Conservation (phyloP, 2,797 vertebrate species). For the Vultur gryphus region DNA sequence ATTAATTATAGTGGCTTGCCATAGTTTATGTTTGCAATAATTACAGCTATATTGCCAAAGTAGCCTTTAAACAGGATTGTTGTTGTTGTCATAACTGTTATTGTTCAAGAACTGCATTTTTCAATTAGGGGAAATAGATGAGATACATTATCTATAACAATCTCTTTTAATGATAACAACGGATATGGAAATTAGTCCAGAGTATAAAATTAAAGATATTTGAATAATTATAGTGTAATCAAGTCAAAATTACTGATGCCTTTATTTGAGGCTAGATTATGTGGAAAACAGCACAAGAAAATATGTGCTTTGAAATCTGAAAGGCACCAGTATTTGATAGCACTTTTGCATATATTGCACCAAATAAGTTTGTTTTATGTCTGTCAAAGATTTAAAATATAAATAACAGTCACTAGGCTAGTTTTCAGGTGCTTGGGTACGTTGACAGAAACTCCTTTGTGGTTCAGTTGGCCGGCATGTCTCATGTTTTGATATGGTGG, state of each 20-base stretch:
- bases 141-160: slow-evolving; percentile 67
- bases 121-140: slow-evolving; percentile 66
- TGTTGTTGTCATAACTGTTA: slow-evolving; percentile 49
- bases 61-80: slow-evolving; percentile 44
- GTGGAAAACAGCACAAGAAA: slow-evolving; percentile 63
- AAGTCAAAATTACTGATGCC: slow-evolving; percentile 74
- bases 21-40: slow-evolving; percentile 21
- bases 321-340: slow-evolving; percentile 50
- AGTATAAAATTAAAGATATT: slow-evolving; percentile 74
- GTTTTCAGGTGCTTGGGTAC: background rate
- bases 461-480: background rate
- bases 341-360: slow-evolving; percentile 13
- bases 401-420: background rate
- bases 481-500: background rate
- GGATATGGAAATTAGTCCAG: slow-evolving; percentile 71
- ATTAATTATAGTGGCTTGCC: background rate
- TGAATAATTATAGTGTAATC: slow-evolving; percentile 79
- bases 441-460: background rate
- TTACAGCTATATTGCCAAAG: background rate
- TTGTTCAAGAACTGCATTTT: slow-evolving; percentile 66
- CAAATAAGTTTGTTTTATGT: background rate
- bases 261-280: slow-evolving; percentile 70
- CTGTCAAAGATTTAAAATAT: background rate
- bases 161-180: slow-evolving; percentile 66
- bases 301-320: slow-evolving; percentile 67